Conservation (phyloP, 2,888 invertebrate species). For the Anthrax anthrax region DNA sequence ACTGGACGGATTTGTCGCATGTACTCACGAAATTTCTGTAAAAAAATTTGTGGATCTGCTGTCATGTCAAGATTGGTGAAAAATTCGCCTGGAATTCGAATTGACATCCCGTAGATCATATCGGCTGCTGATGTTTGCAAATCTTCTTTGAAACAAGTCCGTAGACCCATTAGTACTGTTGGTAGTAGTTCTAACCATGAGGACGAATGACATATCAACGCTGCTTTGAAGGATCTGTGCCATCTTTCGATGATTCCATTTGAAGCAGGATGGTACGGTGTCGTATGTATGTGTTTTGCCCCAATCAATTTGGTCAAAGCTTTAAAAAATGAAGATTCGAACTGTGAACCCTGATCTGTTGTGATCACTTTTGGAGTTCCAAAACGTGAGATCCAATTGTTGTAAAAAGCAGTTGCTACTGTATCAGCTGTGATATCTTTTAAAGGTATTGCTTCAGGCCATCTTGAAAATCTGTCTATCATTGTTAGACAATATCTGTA, state of each 20-base stretch:
- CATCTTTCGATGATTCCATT: conserved; percentile 30
- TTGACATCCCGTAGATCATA: conserved; percentile 18
- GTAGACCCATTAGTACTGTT: conserved; percentile 21
- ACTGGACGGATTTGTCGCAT: conserved; percentile 3
- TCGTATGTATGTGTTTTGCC: conserved; percentile 12
- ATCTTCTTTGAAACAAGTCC: conserved; percentile 19
- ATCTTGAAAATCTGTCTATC: conserved; percentile 2
- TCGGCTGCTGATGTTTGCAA: conserved; percentile 18
- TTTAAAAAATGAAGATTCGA: conserved; percentile 7
- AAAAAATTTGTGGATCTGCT: conserved; percentile 5
- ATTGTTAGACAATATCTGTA: conserved; percentile 1
- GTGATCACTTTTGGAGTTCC: conserved; percentile 2
- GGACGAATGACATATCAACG: conserved; percentile 18
- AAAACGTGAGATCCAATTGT: conserved; percentile 2
- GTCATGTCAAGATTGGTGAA: conserved; percentile 1
- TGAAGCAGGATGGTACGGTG: conserved; percentile 24
- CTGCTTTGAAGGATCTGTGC: conserved; percentile 28
- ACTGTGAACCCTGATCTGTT: conserved; percentile 6
- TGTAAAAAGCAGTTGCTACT: conserved; percentile 8
- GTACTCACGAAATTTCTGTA: conserved; percentile 5
- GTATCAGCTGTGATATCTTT: conserved; percentile 5
- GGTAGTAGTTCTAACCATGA: conserved; percentile 21
- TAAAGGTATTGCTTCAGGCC: conserved; percentile 4
- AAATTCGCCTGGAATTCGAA: conserved; percentile 15
- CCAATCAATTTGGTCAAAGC: conserved; percentile 1